These are phyloP conservation scores for Leiothrix lutea DNA, from an alignment of 2,113 vertebrate genomes.

Conservation along the genomic window DNA sequence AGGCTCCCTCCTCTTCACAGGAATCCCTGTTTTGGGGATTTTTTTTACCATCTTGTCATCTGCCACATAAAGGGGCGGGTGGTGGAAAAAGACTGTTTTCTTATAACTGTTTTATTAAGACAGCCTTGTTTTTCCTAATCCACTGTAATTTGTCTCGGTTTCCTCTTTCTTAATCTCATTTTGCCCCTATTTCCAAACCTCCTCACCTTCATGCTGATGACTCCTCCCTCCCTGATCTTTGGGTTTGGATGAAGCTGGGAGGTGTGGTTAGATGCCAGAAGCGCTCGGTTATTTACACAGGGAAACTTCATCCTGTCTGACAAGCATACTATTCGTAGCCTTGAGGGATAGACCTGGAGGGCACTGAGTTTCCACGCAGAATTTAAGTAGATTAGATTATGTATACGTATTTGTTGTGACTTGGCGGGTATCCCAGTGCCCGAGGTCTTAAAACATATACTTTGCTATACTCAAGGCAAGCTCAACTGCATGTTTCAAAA, in stretches of 20 bases:
- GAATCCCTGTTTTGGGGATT: background rate
- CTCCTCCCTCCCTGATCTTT: background rate
- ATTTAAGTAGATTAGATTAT: slow-evolving; percentile 58
- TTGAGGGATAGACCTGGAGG: slow-evolving; percentile 48
- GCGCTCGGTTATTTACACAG: background rate
- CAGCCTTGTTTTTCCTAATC: background rate
- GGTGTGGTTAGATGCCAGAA: background rate
- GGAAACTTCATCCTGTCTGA: slow-evolving; percentile 41
- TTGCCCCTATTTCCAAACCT: background rate
- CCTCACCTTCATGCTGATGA: background rate
- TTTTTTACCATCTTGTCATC: background rate
- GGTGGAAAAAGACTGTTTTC: background rate
- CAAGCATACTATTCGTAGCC: slow-evolving; percentile 43
- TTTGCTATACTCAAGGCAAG: background rate
- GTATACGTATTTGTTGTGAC: slow-evolving; percentile 59
- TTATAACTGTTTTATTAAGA: background rate
- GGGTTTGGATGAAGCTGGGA: background rate
- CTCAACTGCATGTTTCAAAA: background rate
- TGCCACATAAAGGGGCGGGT: background rate
- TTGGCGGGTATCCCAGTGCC: slow-evolving; percentile 43
- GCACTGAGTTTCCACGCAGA: slow-evolving; percentile 46
- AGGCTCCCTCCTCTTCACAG: background rate
- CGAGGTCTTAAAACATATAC: background rate
- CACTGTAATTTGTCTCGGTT: background rate
- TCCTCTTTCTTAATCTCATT: background rate